Evolutionary conservation across 2,888 invertebrate species (phyloP), one percentile per base, ranked within the genome.

Genomic region (Drosophila colorata): DNA sequence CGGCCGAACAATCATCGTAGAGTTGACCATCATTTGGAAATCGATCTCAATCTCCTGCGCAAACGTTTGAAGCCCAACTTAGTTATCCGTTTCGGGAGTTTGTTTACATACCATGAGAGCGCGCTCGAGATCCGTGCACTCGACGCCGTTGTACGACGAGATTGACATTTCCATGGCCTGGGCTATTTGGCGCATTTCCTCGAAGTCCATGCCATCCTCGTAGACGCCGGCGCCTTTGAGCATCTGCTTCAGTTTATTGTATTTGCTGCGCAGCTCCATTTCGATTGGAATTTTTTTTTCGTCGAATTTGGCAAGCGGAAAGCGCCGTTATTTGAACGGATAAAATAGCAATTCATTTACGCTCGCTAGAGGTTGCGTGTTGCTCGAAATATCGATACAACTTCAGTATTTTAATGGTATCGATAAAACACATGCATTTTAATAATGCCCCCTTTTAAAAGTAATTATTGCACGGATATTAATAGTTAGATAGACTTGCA

Each of bases 31-130:
- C 16, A 47, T 41, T 8, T 60, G 31, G 28, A 84, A 84, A 23
- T 87, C 88, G 1, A 74, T 28, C 40, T 89, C 88, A 59, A 82
- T 90, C 60, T 81, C 90, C 91, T 91, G 43, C 13, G 20, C 47
- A 35, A 7, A 18, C 5, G 6, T 33, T 0, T 2, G 6, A 28
- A 28, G 6, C 0, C 5, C 5, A 0, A 6, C 14, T 33, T 14
- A 41, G 7, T 25, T 13, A 25, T 18, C 7, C 2, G 1, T 1
- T 14, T 2, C 0, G 6, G 9, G 2, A 28, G 28, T 37, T 20
- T 52, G 4, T 23, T 20, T 16, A 65, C 41, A 52, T 52, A 90
- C 90, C 60, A 63, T 58, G 1, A 89, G 23, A 2, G 78, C 86
- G 4, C 74, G 70, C 31, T 85, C 73, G 2, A 89, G 48, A 3